These are phyloP conservation scores for Agriopis aurantiaria DNA, from an alignment of 2,888 invertebrate species.

Conservation along the genomic window DNA sequence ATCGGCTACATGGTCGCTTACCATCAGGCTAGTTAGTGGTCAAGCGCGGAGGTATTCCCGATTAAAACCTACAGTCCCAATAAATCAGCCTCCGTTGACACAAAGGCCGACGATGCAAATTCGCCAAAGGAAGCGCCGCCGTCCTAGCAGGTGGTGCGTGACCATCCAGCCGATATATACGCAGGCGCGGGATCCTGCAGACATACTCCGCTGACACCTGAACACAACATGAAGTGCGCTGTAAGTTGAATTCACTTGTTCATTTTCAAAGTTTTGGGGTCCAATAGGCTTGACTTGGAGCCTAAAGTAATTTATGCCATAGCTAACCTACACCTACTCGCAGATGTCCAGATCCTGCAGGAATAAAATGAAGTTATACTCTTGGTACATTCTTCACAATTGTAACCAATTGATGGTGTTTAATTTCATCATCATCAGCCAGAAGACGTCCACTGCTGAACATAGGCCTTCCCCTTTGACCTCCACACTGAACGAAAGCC, in stretches of 20 bases:
- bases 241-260: constrained; percentile 57
- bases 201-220: constrained; percentile 37
- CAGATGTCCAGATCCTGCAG: no score
- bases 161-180: constrained; percentile 45
- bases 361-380: no score
- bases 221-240: constrained; percentile 72
- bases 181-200: constrained; percentile 20
- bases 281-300: neutral
- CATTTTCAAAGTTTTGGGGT: neutral
- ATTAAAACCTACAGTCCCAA: neutral
- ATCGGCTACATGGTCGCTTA: no score
- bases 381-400: no score
- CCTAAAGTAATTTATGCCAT: no score
- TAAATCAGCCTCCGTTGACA: constrained; percentile 7
- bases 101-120: constrained; percentile 7
- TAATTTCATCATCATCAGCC: no score
- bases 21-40: no score
- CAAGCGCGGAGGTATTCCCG: neutral
- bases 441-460: no score
- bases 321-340: no score
- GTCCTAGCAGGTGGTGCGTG: constrained; percentile 34
- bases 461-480: no score
- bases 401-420: no score
- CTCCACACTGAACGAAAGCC: no score
- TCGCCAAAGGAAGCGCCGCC: constrained; percentile 26